Conservation (phyloP, 1,140 invertebrate species). For the Callitettix versicolor region DNA sequence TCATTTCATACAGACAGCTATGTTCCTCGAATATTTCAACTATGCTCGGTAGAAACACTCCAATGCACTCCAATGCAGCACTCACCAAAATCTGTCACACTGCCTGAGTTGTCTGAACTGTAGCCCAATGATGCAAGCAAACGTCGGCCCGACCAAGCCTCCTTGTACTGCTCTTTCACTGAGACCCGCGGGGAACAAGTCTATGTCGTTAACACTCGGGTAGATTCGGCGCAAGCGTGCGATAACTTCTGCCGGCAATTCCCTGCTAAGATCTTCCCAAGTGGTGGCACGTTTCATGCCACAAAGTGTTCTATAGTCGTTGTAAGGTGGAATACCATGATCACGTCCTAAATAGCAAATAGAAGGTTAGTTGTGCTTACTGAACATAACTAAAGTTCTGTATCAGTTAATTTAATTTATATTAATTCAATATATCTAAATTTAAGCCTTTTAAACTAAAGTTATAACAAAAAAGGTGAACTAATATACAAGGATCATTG, state of each 20-base stretch:
- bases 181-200: conserved; percentile 81
- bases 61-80: no score
- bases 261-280: conserved; percentile 63
- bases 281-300: conserved; percentile 54
- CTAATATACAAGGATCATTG: no score
- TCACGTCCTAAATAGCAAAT: conserved; percentile 43
- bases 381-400: no score
- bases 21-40: no score
- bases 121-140: conserved; percentile 90
- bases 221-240: conserved; percentile 57
- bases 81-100: conserved; percentile 85
- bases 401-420: no score
- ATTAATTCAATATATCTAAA: no score
- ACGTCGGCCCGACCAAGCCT: conserved; percentile 86
- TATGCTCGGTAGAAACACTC: no score
- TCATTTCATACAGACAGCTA: no score
- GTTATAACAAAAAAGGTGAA: no score
- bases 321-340: conserved; percentile 78
- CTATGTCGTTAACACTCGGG: conserved; percentile 81
- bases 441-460: no score
- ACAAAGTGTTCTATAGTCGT: conserved; percentile 69
- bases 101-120: conserved; percentile 85
- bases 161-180: conserved; percentile 59
- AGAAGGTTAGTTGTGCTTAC: no score
- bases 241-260: conserved; percentile 54